phyloP scores from a whole-genome alignment of 2,113 vertebrate genomes.

The Actenoides lindsayi region DNA sequence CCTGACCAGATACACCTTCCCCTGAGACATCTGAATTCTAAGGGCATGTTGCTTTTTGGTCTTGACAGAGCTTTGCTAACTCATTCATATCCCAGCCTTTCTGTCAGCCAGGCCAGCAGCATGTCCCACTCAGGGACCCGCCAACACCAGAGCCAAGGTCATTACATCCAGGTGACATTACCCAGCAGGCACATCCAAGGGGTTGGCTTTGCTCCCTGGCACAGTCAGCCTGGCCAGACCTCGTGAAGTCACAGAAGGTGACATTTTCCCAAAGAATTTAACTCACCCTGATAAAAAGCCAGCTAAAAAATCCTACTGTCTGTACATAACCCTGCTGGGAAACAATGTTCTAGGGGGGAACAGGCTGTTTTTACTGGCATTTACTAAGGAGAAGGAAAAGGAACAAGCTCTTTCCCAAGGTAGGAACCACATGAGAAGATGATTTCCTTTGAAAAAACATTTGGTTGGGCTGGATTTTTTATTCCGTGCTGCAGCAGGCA shows the following conservation, averaged over 20 bases:
- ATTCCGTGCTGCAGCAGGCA: neutral
- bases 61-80: neutral
- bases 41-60: neutral
- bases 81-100: neutral
- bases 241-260: neutral
- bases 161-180: neutral
- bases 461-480: neutral
- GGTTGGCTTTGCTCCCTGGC: slow-evolving; percentile 26
- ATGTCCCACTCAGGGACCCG: neutral
- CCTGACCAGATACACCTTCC: neutral
- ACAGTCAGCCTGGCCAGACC: neutral
- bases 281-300: neutral
- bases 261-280: slow-evolving; percentile 2
- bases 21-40: neutral
- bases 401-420: neutral
- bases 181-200: neutral
- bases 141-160: neutral
- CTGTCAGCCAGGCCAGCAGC: neutral
- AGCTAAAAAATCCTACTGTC: neutral
- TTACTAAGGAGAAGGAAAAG: neutral
- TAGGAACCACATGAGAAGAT: neutral
- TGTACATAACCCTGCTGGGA: neutral
- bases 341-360: neutral
- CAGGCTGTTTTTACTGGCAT: neutral
- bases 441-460: neutral